Evolutionary conservation across 2,797 vertebrate species (phyloP).

Genomic region (Microctenopoma steveboyesi): DNA sequence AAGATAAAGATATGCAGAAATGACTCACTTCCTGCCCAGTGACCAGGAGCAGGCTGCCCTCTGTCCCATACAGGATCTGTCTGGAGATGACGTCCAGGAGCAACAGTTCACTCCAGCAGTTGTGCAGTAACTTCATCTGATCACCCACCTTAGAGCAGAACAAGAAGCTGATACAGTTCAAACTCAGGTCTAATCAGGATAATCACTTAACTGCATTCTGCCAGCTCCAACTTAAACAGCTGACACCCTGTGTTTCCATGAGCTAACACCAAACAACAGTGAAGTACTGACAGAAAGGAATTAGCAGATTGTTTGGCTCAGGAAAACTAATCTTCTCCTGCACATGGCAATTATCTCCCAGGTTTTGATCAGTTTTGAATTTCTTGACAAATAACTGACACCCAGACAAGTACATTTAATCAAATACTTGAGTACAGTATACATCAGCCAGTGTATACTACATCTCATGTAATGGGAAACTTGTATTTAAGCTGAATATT

Average conservation of each 20-base stretch:
- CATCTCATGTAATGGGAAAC: no score
- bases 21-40: conserved; percentile 90
- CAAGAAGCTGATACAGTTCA: not conserved
- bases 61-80: conserved; percentile 89
- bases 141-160: conserved; percentile 85
- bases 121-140: conserved; percentile 95
- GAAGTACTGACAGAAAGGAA: not conserved
- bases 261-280: not conserved
- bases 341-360: no score
- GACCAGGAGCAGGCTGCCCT: conserved; percentile 88
- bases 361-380: no score
- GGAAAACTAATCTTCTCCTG: no score
- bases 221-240: not conserved
- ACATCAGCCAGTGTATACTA: no score
- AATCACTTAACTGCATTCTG: not conserved
- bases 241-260: not conserved
- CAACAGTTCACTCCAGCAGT: conserved; percentile 94
- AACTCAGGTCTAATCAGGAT: not conserved
- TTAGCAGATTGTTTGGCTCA: not conserved
- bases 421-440: no score
- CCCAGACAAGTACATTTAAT: no score
- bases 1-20: not conserved
- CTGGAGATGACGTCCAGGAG: conserved; percentile 91
- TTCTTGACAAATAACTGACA: no score
- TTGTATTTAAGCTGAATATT: no score